A percentile compares a stretch with the other conserved stretches of the same genome.
Conservation (phyloP, 2,888 invertebrate species). For the Phania funesta region DNA sequence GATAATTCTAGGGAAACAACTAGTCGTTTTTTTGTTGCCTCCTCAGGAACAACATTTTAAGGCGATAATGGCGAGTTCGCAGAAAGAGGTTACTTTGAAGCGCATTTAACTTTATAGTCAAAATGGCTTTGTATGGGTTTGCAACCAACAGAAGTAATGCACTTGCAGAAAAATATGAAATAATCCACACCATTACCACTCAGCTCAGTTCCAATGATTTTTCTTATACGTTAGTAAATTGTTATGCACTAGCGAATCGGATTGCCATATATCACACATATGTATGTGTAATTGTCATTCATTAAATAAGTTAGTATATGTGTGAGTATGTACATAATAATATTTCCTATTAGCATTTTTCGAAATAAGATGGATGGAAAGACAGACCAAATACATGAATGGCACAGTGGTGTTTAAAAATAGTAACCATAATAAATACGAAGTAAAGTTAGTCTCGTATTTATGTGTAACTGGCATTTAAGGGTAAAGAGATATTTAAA, state of each 20-base stretch:
- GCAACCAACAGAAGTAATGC: too few species aligned
- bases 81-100: too few species aligned
- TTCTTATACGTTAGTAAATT: background rate
- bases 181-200: too few species aligned
- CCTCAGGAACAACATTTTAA: too few species aligned
- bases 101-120: conserved; percentile 57
- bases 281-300: background rate
- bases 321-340: background rate
- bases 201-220: conserved; percentile 6
- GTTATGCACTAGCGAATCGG: background rate
- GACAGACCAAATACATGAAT: conserved; percentile 6
- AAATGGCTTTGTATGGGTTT: conserved; percentile 23
- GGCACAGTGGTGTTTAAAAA: conserved; percentile 30
- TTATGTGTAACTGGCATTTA: conserved; percentile 23
- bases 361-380: conserved; percentile 6
- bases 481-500: conserved; percentile 8
- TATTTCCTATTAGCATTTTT: conserved; percentile 25
- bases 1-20: too few species aligned
- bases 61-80: too few species aligned
- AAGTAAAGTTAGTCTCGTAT: background rate
- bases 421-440: conserved; percentile 3
- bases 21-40: too few species aligned
- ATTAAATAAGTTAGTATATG: background rate
- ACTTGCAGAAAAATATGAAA: too few species aligned
- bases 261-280: background rate